phyloP scores from a whole-genome alignment of 2,113 vertebrate species.

The Muntiacus reevesi region DNA sequence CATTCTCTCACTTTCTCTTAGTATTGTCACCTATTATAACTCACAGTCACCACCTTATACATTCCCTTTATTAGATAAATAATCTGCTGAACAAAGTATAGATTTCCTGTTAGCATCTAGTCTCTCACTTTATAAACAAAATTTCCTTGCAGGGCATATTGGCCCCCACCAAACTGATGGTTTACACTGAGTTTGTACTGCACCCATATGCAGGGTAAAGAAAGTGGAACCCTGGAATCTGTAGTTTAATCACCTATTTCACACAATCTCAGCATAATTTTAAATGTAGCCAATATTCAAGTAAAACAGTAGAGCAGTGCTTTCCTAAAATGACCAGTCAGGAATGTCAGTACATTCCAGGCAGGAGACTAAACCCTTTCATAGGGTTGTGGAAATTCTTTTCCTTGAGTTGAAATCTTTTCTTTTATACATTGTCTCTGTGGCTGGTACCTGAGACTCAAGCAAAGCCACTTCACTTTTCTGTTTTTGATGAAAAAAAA shows the following conservation, averaged over 20 bases:
- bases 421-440: not conserved
- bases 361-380: not conserved
- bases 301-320: not conserved
- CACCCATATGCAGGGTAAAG: not conserved
- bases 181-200: not conserved
- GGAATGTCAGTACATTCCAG: not conserved
- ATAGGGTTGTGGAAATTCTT: not conserved
- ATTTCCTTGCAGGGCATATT: rapidly evolving
- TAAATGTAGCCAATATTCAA: not conserved
- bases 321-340: not conserved
- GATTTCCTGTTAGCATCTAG: not conserved
- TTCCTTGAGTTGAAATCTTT: not conserved
- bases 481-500: not conserved
- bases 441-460: not conserved
- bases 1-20: not conserved
- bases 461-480: not conserved
- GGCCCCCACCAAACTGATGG: not conserved
- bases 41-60: not conserved
- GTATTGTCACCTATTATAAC: not conserved
- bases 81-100: not conserved
- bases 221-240: not conserved
- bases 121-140: not conserved
- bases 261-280: not conserved
- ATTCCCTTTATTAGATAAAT: not conserved
- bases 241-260: not conserved